A percentile compares a stretch with the other conserved stretches of the same genome.
These are phyloP conservation scores for Polylopha cassiicola DNA, from an alignment of 2,888 invertebrate species.

Conservation along the genomic window DNA sequence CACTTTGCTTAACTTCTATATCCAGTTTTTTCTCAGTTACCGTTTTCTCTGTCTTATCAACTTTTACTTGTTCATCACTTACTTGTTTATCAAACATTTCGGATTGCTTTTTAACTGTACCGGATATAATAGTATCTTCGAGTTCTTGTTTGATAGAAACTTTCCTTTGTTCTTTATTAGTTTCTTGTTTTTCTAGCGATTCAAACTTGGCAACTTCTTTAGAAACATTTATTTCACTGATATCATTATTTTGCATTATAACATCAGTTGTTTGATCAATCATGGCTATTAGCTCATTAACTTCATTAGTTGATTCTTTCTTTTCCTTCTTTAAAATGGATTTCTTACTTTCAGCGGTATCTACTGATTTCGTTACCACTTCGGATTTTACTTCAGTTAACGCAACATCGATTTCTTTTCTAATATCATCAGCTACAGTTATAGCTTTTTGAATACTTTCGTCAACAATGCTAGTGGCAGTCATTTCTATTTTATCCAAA, in stretches of 20 bases:
- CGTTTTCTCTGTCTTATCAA: slow-evolving; percentile 16
- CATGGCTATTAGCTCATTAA: slow-evolving; percentile 25
- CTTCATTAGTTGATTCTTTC: slow-evolving; percentile 24
- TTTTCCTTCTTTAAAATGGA: not conserved
- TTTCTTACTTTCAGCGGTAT: too few relatives aligned
- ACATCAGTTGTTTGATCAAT: slow-evolving; percentile 29
- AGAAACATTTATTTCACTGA: slow-evolving; percentile 24
- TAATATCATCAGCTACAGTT: slow-evolving; percentile 50
- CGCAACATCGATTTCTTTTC: slow-evolving; percentile 50
- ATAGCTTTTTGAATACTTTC: slow-evolving; percentile 58
- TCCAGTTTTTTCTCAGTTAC: slow-evolving; percentile 8
- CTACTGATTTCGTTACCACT: slow-evolving; percentile 1
- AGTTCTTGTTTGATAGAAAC: slow-evolving; percentile 32
- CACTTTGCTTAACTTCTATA: slow-evolving; percentile 6
- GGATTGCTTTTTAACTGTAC: slow-evolving; percentile 34
- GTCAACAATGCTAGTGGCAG: slow-evolving; percentile 49
- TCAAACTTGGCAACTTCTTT: slow-evolving; percentile 31
- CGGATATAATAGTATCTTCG: slow-evolving; percentile 35
- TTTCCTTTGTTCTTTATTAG: slow-evolving; percentile 32
- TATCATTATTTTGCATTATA: slow-evolving; percentile 25
- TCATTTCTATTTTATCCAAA: slow-evolving; percentile 50
- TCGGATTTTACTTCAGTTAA: slow-evolving; percentile 21
- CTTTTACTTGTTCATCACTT: too few relatives aligned
- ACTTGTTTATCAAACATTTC: slow-evolving; percentile 29
- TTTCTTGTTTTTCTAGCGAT: slow-evolving; percentile 24